Evolutionary conservation across 2,888 invertebrate species (phyloP).

Genomic region (Hydrotaea cyrtoneurina): DNA sequence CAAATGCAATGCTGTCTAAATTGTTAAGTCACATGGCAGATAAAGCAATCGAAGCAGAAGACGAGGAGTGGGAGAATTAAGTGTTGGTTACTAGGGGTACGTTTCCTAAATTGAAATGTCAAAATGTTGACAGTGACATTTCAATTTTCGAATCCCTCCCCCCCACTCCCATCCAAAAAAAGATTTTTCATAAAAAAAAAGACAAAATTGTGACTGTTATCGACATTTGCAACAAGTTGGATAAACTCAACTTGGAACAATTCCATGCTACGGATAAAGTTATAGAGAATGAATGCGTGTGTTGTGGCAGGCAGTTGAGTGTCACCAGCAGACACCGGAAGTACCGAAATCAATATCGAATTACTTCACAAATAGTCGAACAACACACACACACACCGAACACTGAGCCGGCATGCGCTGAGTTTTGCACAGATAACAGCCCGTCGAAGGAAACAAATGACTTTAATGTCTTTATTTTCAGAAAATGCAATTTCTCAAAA

Average conservation of each 20-base stretch:
- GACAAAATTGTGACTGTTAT: constrained; percentile 12
- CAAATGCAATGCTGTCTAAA: not conserved
- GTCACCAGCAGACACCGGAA: constrained; percentile 20
- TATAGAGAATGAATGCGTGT: constrained; percentile 2
- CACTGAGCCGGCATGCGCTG: not conserved
- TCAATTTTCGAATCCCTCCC: constrained; percentile 29
- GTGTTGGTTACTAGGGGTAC: not conserved
- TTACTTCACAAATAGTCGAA: not conserved
- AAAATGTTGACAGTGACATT: constrained; percentile 32
- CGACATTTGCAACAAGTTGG: constrained; percentile 31
- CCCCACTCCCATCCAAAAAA: not conserved
- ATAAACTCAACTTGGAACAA: not conserved
- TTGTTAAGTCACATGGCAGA: not conserved
- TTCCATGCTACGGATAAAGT: not conserved
- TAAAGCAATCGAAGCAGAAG: not conserved
- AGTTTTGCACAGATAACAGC: not conserved
- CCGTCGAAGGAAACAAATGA: constrained; percentile 3
- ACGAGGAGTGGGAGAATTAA: not conserved
- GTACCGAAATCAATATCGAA: not conserved
- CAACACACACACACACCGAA: not conserved
- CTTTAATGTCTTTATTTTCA: constrained; percentile 28
- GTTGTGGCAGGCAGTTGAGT: constrained; percentile 5
- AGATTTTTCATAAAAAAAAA: constrained; percentile 1
- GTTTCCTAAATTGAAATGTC: constrained; percentile 34
- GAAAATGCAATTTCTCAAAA: not conserved